Evolutionary conservation across 1,140 invertebrate genomes (phyloP), one percentile per base, ranked within the genome.

Genomic region (Drosophila murphyi): DNA sequence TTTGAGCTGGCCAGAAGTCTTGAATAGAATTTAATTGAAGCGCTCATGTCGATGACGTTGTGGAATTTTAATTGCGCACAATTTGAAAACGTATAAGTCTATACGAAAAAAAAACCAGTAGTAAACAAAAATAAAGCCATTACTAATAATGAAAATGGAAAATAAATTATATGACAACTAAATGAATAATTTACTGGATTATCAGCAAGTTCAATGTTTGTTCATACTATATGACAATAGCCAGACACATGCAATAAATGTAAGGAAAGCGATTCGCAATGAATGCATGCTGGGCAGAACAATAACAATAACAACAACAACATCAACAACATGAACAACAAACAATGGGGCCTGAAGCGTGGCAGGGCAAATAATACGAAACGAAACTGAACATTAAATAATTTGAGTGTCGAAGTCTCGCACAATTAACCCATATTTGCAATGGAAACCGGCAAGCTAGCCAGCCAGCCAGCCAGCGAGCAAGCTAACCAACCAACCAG

Each of bases 361-460:
- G 50, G 4, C 31, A 34, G 35, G 10, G 2, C 29, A 47, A 39
- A 5, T n/a, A 54, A 12, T 20, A 3, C 35, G 39, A 56, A 62
- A 56, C 48, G 67, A 57, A 80, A 72, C 51, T 63, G 54, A 70
- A 75, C 72, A 83, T 89, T 76, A 88, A 88, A 88, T 71, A 71
- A 78, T 83, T 88, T 52, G 59, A 64, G 75, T 85, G 80, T 85
- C 80, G 79, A 89, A 79, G 85, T 69, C 72, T 76, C 61, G 80
- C 78, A 89, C 80, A 89, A 89, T 89, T 89, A 89, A 89, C 72
- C 85, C 75, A 88, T 79, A 89, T 88, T 73, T 89, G 45, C 74
- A 72, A 89, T 80, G 71, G 48, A 88, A 88, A 52, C 69, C 70
- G 29, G 54, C 69, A 65, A 31, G 69, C n/a, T 12, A 45, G 6